Percentiles rank a stretch among this genome's conserved stretches.
Evolutionary conservation across 1,140 invertebrate genomes (phyloP).

Genomic region (Dinoponera quadriceps): DNA sequence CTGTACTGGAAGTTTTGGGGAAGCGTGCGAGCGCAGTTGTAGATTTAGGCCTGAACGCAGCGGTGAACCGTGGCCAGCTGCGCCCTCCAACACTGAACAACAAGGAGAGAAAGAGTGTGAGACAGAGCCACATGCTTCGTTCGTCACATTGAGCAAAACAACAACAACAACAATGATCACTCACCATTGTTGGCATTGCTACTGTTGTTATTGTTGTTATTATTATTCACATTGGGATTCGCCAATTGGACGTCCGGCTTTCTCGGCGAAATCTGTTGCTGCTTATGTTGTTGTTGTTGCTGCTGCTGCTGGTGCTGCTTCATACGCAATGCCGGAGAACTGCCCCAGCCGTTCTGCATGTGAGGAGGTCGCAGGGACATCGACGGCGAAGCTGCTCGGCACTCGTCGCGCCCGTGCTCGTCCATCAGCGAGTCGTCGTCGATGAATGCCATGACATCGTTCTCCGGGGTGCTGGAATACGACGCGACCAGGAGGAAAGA

Average conservation of each 20-base stretch:
- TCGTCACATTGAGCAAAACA: conserved; percentile 29
- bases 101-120: background rate
- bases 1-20: conserved; percentile 82
- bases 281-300: conserved; percentile 65
- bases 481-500: background rate
- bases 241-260: conserved; percentile 72
- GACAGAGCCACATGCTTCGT: background rate
- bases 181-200: conserved; percentile 72
- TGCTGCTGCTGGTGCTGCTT: conserved; percentile 70
- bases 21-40: conserved; percentile 81
- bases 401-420: conserved; percentile 72
- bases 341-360: conserved; percentile 82
- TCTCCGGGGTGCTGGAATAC: conserved; percentile 81
- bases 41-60: conserved; percentile 86
- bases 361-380: conserved; percentile 73
- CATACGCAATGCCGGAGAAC: conserved; percentile 64
- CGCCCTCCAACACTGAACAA: conserved; percentile 72
- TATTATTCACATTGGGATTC: conserved; percentile 83
- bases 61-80: conserved; percentile 86
- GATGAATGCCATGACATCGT: conserved; percentile 85
- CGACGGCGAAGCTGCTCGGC: conserved; percentile 73
- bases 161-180: background rate
- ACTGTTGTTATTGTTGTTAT: conserved; percentile 85
- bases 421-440: conserved; percentile 83
- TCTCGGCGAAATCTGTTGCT: conserved; percentile 69